Evolutionary conservation across 2,888 invertebrate genomes (phyloP), one percentile per base, ranked within the genome.

Genomic region (Drosophila pegasa): DNA sequence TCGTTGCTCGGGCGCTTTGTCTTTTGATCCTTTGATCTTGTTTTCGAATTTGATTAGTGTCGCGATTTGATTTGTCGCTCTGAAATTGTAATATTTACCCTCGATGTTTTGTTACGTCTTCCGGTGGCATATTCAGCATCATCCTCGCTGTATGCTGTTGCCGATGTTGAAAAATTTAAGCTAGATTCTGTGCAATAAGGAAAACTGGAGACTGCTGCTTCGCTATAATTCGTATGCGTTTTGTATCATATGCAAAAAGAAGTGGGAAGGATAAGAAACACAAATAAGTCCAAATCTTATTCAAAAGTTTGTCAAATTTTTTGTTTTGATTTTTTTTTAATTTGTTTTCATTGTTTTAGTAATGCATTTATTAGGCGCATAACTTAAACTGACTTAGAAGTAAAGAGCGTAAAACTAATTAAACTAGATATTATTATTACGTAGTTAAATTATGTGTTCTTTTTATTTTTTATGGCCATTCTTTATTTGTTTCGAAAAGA

Each of bases 51-150:
- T 65, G 51, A 65, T 77, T 77, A 62, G 85, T 73, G 48, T 75
- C 38, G 76, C 71, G 76, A 58, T 43, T 73, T 33, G 76, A 58
- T 43, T 73, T 33, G 69, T 76, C 74, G 75, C 80, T 80, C 72
- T 83, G 70, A 81, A 82, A 84, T 83, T 82, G 76, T 84, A 89
- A 91, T 91, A 91, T 90, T 93, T 93, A 94, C 94, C 93, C 94
- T 93, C 73, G 95, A 94, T 92, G 95, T 94, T 94, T 96, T 95
- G 92, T 94, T 95, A 93, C 95, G 95, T 93, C 95, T 95, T 86
- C 93, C 94, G 45, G 94, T 93, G 69, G 94, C 94, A 93, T 95
- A 96, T 90, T 96, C 96, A 71, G 94, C 94, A 91, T 96, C 96
- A 92, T 95, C 95, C 91, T 96, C 96, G 63, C 95, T 95, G 58